These are phyloP conservation scores for Drosophila punjabiensis DNA, from an alignment of 1,140 invertebrate genomes.

Conservation along the genomic window DNA sequence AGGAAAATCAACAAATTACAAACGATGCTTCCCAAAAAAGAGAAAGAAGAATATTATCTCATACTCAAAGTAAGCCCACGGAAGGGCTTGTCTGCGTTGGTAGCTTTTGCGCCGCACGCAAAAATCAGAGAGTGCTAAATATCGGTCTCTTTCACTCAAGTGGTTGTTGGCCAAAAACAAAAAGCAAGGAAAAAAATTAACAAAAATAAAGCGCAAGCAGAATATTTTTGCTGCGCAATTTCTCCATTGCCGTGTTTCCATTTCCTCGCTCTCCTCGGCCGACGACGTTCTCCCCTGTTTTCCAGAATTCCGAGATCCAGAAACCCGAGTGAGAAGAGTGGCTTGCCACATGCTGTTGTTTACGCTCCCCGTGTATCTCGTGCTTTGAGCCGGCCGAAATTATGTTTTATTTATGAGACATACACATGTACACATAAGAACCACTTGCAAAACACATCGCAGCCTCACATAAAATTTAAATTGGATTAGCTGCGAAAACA, in stretches of 20 bases:
- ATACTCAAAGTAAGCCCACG: neutral
- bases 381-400: constrained; percentile 11
- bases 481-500: constrained; percentile 44
- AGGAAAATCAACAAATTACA: neutral
- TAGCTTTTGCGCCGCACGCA: constrained; percentile 48
- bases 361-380: constrained; percentile 18
- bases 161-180: constrained; percentile 38
- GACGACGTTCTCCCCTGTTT: constrained; percentile 9
- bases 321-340: constrained; percentile 15
- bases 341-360: constrained; percentile 31
- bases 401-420: constrained; percentile 9
- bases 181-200: constrained; percentile 36
- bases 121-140: constrained; percentile 37
- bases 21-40: constrained; percentile 3
- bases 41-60: neutral
- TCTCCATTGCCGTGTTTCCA: constrained; percentile 55
- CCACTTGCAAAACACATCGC: constrained; percentile 30
- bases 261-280: constrained; percentile 10
- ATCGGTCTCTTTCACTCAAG: constrained; percentile 26
- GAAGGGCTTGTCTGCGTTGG: constrained; percentile 18
- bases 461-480: constrained; percentile 32
- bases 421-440: constrained; percentile 8
- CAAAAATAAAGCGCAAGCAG: constrained; percentile 44
- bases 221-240: constrained; percentile 74
- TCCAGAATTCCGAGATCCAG: constrained; percentile 18